Evolutionary conservation across 2,888 invertebrate species (phyloP), one percentile per base, ranked within the genome.

Genomic region (Athetis lepigone): DNA sequence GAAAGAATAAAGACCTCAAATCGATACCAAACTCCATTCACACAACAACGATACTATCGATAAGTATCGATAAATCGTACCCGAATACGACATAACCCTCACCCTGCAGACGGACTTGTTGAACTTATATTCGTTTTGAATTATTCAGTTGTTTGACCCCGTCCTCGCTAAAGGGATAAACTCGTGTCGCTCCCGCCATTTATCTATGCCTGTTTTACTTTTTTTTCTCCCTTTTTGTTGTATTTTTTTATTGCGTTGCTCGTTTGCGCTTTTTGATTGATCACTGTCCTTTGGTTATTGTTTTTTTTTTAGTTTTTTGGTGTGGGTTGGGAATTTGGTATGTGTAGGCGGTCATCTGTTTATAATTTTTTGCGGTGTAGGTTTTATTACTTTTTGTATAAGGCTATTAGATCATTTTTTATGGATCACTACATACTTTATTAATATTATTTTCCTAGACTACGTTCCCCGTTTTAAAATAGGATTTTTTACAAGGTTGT

Each of bases 111-210:
- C n/a, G n/a, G n/a, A 79, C 82, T 82, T 82, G 82, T 82, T 82
- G 81, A 82, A 72, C 73, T 52, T 62, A 43, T 51, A 69, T 59
- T 57, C 58, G 54, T 60, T 60, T 46, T 81, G 82, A 82, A 82
- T 82, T 70, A 82, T 82, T 82, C 82, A 81, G 61, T 67, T 60
- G 43, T 63, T 55, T 72, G 78, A 78, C 81, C 75, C 51, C 50
- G 42, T 21, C 51, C 51, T 45, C 25, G 40, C 59, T 61, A 39
- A 68, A 76, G 49, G 76, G 64, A 79, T 78, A 62, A 65, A 70
- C 64, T 69, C 59, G 25, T 39, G 43, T 60, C 29, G 42, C 29
- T 23, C 33, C 52, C 29, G 36, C 60, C 70, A 73, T 78, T 78
- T 76, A 71, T 78, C 74, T 68, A 29, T 29, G 65, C 52, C 51